Evolutionary conservation across 2,888 invertebrate species (phyloP), one percentile per base, ranked within the genome.

Genomic region (Ferrisia virgata): DNA sequence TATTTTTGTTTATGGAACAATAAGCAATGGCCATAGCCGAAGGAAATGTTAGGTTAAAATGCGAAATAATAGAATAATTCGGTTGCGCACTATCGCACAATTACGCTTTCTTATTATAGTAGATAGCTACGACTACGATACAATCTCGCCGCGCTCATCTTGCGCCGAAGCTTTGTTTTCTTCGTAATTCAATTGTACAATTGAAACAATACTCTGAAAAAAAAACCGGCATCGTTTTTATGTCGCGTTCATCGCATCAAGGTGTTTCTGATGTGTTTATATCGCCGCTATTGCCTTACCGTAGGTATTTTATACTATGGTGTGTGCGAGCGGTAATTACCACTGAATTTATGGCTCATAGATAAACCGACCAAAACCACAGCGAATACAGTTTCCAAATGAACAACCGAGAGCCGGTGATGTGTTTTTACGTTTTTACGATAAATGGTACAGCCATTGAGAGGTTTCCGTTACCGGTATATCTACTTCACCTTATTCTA

Each of bases 21-120:
- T 69, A 31, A 69, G 69, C 69, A 78, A 85, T 84, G 81, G 53
- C 69, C 69, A 85, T 78, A 85, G 80, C 85, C 79, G 53, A 40
- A 15, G 22, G 43, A 79, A 39, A 79, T n/a, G 28, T 40, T 22
- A 4, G 22, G 22, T 22, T 53, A 79, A 40, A 79, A 79, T 22
- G 39, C n/a, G 79, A 79, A 79, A 43, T 43, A 39, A 40, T 40
- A 79, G 43, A 79, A 43, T 79, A 79, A 43, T 39, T 39, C 40
- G 43, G 40, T 79, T 79, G 79, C 39, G 79, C 43, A 15, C 40
- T 79, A 36, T 79, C 79, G 43, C 43, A 33, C 79, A 79, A 43
- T 79, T 40, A 79, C 39, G 79, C 40, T 39, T 79, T 79, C 39
- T 40, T 79, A 79, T 79, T 43, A 39, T 79, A 25, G 5, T 22